These are phyloP conservation scores for Elaeidobius kamerunicus DNA, from an alignment of 2,888 invertebrate genomes.

Conservation along the genomic window DNA sequence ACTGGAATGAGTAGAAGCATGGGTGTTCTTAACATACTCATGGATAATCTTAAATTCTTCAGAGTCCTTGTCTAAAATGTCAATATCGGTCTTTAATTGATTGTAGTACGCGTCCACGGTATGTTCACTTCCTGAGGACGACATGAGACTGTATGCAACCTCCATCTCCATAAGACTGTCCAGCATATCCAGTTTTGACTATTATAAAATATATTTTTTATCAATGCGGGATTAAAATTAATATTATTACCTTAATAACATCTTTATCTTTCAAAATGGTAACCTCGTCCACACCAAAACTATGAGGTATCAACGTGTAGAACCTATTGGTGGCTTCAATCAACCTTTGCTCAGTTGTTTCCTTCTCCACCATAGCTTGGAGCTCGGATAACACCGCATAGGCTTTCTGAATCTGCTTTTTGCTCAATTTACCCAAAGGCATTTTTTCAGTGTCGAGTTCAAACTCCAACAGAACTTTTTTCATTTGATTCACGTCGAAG, in stretches of 20 bases:
- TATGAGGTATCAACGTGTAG: constrained; percentile 94
- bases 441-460: constrained; percentile 97
- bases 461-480: constrained; percentile 88
- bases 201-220: constrained; percentile 30
- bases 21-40: constrained; percentile 86
- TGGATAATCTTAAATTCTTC: constrained; percentile 73
- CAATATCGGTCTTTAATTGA: constrained; percentile 80
- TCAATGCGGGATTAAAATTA: too few species aligned
- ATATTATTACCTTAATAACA: constrained; percentile 67
- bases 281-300: constrained; percentile 82
- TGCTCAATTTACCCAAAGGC: constrained; percentile 95
- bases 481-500: constrained; percentile 91
- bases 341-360: constrained; percentile 52
- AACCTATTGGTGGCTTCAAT: constrained; percentile 90
- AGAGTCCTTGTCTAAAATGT: constrained; percentile 60
- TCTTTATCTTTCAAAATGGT: constrained; percentile 76
- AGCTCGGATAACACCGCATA: constrained; percentile 76
- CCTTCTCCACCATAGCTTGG: constrained; percentile 48
- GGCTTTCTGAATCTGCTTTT: constrained; percentile 84
- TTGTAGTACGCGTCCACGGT: constrained; percentile 79
- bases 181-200: constrained; percentile 79
- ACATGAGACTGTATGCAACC: constrained; percentile 86
- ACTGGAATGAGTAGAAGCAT: constrained; percentile 81
- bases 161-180: constrained; percentile 93
- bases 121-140: constrained; percentile 51